Evolutionary conservation across 2,888 invertebrate genomes (phyloP).

Genomic region (Agonopterix subpropinquella): DNA sequence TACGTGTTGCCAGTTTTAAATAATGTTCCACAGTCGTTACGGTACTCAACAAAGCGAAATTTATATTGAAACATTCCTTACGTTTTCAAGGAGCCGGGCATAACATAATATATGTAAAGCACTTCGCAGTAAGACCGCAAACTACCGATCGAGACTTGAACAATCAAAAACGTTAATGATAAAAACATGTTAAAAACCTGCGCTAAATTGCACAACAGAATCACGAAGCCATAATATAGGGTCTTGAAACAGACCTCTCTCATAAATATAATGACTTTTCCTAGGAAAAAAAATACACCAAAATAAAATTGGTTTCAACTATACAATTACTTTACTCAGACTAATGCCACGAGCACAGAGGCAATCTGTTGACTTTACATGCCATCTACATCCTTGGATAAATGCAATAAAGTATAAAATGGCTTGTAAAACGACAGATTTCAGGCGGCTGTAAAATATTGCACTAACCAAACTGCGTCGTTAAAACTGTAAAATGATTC

Average conservation of each 20-base stretch:
- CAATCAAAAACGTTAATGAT: slow-evolving; percentile 3
- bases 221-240: slow-evolving; percentile 13
- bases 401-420: slow-evolving; percentile 8
- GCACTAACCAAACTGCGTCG: not conserved
- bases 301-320: slow-evolving; percentile 43
- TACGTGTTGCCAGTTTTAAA: no score
- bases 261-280: slow-evolving; percentile 45
- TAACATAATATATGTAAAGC: no score
- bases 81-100: no score
- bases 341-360: slow-evolving; percentile 10
- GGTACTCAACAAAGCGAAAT: no score
- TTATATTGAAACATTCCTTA: no score
- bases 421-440: not conserved
- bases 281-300: slow-evolving; percentile 52
- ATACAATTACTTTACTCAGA: slow-evolving; percentile 25
- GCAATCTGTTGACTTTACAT: not conserved
- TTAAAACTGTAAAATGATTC: not conserved
- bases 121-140: no score
- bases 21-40: no score
- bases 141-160: slow-evolving; percentile 5
- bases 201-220: slow-evolving; percentile 13
- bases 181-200: slow-evolving; percentile 3
- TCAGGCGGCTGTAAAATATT: not conserved
- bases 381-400: slow-evolving; percentile 2
- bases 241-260: slow-evolving; percentile 61